Conservation (phyloP, 2,888 invertebrate species). For the Lasioglossum villosulum region DNA sequence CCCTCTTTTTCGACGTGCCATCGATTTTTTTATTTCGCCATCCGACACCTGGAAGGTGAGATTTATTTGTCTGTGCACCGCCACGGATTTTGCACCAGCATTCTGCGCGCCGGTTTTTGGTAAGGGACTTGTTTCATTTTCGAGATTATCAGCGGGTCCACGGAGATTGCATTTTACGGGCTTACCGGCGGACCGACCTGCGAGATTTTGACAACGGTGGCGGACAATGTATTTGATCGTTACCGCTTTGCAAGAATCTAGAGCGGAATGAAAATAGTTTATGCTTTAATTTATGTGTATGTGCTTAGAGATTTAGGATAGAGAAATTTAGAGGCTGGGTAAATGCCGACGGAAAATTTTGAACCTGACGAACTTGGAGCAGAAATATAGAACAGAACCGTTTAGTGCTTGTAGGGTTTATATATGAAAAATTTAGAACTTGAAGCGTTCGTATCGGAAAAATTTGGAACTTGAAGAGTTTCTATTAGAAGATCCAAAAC, state of each 20-base stretch:
- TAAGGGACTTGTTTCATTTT: neutral
- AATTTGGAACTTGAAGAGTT: neutral
- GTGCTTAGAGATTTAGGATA: neutral
- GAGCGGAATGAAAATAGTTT: neutral
- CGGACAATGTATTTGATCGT: neutral
- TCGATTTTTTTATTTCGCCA: slow-evolving; percentile 1
- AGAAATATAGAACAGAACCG: neutral
- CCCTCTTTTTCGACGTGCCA: neutral
- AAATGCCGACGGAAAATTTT: neutral
- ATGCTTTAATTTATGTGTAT: neutral
- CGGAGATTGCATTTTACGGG: neutral
- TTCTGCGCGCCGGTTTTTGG: neutral
- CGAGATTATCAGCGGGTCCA: neutral
- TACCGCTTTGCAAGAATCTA: neutral
- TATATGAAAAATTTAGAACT: neutral
- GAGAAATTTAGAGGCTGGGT: neutral
- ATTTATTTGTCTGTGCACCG: neutral
- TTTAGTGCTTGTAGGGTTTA: neutral
- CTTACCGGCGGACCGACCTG: neutral
- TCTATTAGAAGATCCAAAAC: neutral
- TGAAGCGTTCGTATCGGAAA: accelerated
- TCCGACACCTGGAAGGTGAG: neutral
- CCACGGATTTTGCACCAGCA: neutral
- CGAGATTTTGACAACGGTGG: neutral
- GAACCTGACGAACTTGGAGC: neutral